Evolutionary conservation across 2,888 invertebrate genomes (phyloP), one percentile per base, ranked within the genome.

Genomic region (Drosophila histrio): DNA sequence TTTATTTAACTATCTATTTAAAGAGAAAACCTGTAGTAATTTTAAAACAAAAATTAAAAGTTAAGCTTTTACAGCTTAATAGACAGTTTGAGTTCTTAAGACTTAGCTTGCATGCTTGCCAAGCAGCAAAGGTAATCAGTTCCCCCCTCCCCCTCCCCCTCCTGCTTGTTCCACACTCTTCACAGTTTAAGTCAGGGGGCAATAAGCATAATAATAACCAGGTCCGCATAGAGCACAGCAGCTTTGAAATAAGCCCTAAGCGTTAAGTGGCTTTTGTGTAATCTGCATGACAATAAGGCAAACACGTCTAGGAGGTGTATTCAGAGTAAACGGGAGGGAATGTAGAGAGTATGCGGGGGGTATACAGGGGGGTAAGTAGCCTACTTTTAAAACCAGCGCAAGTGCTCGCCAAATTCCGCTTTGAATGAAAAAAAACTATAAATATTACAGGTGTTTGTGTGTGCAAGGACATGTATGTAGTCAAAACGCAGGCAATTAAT

Each of bases 241-340:
- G 43, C 58, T 26, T 32, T 36, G 30, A 36, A 67, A 32, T 57
- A 53, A 61, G 71, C 66, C 62, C 54, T 49, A 61, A 65, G 67
- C 64, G 64, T 67, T 72, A 79, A 76, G 85, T 70, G 69, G 73
- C 69, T 78, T 84, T 75, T 63, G 82, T 70, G 61, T 81, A 87
- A 82, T 82, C 85, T 82, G 87, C 82, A 87, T 84, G 73, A 78
- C 82, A 87, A 82, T 87, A 50, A 66, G 75, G 61, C 54, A 46
- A 38, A 54, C 39, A 59, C 24, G 39, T 30, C 39, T n/a, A 39
- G 39, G 5, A 39, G 26, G 46, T 32, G 17, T 15, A n/a, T n/a
- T n/a, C n/a, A n/a, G n/a, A n/a, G n/a, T n/a, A n/a, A n/a, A n/a
- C n/a, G n/a, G n/a, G n/a, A n/a, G n/a, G n/a, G 52, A 22, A 19